Base-by-base conservation (phyloP, 1,140 invertebrate genomes). In the Cherax quadricarinatus region DNA sequence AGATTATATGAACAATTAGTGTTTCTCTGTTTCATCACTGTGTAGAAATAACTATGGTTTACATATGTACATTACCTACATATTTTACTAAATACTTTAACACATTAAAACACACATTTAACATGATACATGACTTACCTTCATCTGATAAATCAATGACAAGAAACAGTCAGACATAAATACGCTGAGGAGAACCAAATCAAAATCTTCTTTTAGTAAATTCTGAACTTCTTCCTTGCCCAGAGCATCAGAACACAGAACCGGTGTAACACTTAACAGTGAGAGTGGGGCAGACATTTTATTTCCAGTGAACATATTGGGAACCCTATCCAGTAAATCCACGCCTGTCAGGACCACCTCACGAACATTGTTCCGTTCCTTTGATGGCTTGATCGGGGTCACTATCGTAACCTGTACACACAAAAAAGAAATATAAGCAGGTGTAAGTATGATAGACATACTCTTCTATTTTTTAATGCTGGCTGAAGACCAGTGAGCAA, bases 121-220 rank as follows among this genome's bases (percentile, higher is more conserved):
- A 51, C 80, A 82, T 16, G 18, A 24, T 7, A 48, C 60, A 41
- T 57, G 62, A 88, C 88, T 84, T 83, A 84, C 81, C 60, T 89
- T 83, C 81, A 89, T 73, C 30, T 89, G 80, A 30, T 89, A 62
- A 18, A 89, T 60, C 14, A 89, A 4, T 5, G 88, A 89, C 30
- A 89, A 51, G 62, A 89, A 75, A 49, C 88, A 89, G 48, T 89
- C 80, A 30, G n/a, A 6, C 12, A 89, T 12, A 21, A 89, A 84
- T 4, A 75, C 73, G 30, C 30, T 41, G 30, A 41, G 30, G 30
- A 41, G 30, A 41, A 41, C 30, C 30, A 41, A 41, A 41, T 41
- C 30, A 41, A 41, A 41, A 1, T 41, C 30, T 41, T 41, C 30
- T 41, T 41, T 41, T 2, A 41, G 12, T n/a, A 89, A 48, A 21